Evolutionary conservation across 1,140 invertebrate genomes (phyloP).

Genomic region (Cydia splendana): DNA sequence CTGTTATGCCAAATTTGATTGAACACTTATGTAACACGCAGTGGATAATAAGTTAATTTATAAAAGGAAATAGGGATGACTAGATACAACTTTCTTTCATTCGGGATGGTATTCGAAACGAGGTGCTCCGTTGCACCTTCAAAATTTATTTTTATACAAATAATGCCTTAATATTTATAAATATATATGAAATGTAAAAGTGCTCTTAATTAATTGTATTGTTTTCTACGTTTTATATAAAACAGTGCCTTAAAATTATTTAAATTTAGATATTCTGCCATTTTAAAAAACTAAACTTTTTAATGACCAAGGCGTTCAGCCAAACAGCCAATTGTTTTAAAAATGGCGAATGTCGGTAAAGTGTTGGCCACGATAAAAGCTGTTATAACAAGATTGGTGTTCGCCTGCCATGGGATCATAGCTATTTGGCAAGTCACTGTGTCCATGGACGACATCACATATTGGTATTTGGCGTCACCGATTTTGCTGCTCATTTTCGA

Average conservation of each 20-base stretch:
- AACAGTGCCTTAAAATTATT: neutral
- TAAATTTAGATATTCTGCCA: neutral
- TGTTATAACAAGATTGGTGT: constrained; percentile 88
- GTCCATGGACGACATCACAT: constrained; percentile 85
- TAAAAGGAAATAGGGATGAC: constrained; percentile 6
- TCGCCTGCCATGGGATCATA: constrained; percentile 88
- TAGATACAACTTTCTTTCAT: constrained; percentile 8
- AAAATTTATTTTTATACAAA: constrained; percentile 28
- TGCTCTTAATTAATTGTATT: neutral
- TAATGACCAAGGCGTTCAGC: constrained; percentile 3
- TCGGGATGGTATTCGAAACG: constrained; percentile 9
- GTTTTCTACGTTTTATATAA: neutral
- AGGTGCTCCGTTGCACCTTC: constrained; percentile 27
- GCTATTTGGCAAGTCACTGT: constrained; percentile 90
- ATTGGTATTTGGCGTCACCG: constrained; percentile 89
- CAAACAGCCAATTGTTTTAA: constrained; percentile 39
- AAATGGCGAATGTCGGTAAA: constrained; percentile 83
- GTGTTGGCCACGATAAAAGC: constrained; percentile 90
- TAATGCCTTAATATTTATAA: constrained; percentile 10
- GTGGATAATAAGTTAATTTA: constrained; percentile 33
- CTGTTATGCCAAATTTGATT: neutral
- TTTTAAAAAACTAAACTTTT: constrained; percentile 24
- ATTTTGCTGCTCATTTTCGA: constrained; percentile 88
- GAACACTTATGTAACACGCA: constrained; percentile 24
- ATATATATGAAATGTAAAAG: neutral